Evolutionary conservation across 2,888 invertebrate genomes (phyloP).

Genomic region (Eristalis tenax): DNA sequence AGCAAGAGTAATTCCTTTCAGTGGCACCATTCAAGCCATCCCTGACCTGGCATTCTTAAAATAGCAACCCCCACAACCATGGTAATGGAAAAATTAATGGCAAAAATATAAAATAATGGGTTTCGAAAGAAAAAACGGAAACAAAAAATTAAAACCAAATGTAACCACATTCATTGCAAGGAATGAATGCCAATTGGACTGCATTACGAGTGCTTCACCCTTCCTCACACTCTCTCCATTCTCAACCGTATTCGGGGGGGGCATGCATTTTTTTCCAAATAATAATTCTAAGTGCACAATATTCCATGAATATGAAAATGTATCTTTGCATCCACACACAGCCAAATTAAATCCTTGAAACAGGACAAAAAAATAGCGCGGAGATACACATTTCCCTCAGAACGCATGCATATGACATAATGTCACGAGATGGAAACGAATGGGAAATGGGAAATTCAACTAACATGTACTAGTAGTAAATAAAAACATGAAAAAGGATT

Average conservation of each 20-base stretch:
- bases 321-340: constrained; percentile 38
- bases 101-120: background rate
- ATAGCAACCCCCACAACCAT: too few relatives aligned
- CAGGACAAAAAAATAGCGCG: background rate
- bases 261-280: constrained; percentile 8
- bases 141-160: background rate
- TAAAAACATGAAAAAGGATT: constrained; percentile 67
- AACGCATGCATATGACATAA: constrained; percentile 63
- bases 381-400: background rate
- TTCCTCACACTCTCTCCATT: background rate
- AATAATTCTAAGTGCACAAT: constrained; percentile 58
- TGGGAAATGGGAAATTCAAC: constrained; percentile 32
- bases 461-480: constrained; percentile 50
- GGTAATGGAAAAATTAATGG: too few relatives aligned
- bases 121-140: background rate
- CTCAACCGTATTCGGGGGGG: background rate
- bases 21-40: too few relatives aligned
- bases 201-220: constrained; percentile 24
- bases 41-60: too few relatives aligned
- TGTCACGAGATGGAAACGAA: constrained; percentile 61
- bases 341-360: constrained; percentile 61
- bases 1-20: too few relatives aligned
- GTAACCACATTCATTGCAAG: constrained; percentile 7
- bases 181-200: constrained; percentile 43
- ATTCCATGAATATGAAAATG: constrained; percentile 69